Conservation (phyloP, 2,888 invertebrate genomes). For the Vandiemenella viatica region DNA sequence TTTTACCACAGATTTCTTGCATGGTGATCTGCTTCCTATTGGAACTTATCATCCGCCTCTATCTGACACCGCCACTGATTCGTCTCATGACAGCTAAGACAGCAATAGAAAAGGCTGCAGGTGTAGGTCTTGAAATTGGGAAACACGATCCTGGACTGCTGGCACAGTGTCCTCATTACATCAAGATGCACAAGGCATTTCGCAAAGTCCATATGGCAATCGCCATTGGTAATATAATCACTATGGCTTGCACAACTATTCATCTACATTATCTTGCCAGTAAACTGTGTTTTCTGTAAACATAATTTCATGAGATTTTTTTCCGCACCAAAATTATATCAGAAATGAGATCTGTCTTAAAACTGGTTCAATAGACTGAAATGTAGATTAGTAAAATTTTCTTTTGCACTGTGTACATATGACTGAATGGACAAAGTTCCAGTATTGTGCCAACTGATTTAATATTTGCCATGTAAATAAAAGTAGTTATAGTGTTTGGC, state of each 20-base stretch:
- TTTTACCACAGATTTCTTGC: conserved; percentile 38
- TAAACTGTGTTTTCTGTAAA: conserved; percentile 26
- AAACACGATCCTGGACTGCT: conserved; percentile 53
- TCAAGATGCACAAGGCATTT: conserved; percentile 57
- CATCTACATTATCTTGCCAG: conserved; percentile 50
- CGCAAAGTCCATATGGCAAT: conserved; percentile 60
- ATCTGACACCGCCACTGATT: conserved; percentile 59
- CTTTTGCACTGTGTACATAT: no score
- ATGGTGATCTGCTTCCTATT: conserved; percentile 52
- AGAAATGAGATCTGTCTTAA: no score
- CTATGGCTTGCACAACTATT: conserved; percentile 48
- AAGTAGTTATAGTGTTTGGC: no score
- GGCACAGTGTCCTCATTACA: conserved; percentile 63
- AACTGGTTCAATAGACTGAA: no score
- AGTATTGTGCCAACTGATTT: no score
- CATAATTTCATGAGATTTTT: no score
- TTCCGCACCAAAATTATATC: no score
- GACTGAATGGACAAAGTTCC: no score
- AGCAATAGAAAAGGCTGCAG: conserved; percentile 56
- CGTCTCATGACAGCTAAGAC: conserved; percentile 58
- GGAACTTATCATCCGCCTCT: conserved; percentile 60
- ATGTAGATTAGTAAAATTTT: no score
- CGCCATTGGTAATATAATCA: conserved; percentile 63
- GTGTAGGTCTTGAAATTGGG: conserved; percentile 66
- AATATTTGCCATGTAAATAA: no score